These are phyloP conservation scores for Heliornis fulica DNA, from an alignment of 2,113 vertebrate genomes.

Conservation along the genomic window DNA sequence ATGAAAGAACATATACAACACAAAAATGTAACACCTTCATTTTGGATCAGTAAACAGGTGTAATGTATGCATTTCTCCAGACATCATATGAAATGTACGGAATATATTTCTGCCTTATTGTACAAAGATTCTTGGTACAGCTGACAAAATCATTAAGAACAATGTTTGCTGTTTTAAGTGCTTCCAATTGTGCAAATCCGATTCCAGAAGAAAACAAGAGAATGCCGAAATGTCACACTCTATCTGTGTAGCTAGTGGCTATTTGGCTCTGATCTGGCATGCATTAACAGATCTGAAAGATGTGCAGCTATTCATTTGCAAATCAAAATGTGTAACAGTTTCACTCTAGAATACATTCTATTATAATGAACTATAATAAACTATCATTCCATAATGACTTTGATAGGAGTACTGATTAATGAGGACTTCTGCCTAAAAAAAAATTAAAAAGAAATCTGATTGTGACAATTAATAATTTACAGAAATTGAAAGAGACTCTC, in stretches of 20 bases:
- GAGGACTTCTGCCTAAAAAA: not conserved
- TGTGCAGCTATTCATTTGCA: not conserved
- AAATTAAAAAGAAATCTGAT: not conserved
- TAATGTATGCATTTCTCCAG: not conserved
- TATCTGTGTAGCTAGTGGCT: not conserved
- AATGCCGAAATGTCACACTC: not conserved
- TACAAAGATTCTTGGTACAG: not conserved
- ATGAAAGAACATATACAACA: not conserved
- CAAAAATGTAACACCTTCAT: not conserved
- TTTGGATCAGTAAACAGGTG: not conserved
- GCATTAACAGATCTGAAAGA: not conserved
- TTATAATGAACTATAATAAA: constrained; percentile 13
- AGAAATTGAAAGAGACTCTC: not conserved
- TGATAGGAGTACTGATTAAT: not conserved
- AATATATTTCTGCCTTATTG: not conserved
- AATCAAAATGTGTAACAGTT: not conserved
- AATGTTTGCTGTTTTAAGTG: not conserved
- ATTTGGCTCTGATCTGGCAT: not conserved
- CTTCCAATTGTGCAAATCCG: not conserved
- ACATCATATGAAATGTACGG: not conserved
- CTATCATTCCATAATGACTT: not conserved
- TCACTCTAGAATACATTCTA: not conserved
- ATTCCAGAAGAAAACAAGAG: not conserved
- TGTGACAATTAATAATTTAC: not conserved
- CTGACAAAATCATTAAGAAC: not conserved